Percentiles rank a stretch among this genome's conserved stretches.
Evolutionary conservation across 2,888 invertebrate species (phyloP).

Genomic region (Drosophila infuscata): DNA sequence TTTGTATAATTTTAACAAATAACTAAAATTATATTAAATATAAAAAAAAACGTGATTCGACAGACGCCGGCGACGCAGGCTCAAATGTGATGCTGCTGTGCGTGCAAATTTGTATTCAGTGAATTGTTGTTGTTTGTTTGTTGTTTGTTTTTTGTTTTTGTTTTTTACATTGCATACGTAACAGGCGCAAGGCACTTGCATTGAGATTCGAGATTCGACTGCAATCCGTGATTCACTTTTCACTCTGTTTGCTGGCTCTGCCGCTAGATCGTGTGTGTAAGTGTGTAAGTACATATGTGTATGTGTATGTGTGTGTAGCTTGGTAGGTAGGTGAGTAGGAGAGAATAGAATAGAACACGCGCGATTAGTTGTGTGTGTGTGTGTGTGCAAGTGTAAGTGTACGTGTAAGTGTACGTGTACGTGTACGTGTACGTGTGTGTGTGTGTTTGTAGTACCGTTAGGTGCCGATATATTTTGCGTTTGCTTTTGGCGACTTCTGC

Average conservation of each 20-base stretch:
- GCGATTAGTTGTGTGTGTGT: slow-evolving; percentile 5
- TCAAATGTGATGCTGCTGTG: slow-evolving; percentile 46
- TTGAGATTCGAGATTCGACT: slow-evolving; percentile 25
- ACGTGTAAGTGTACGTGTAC: not conserved
- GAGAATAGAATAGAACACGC: slow-evolving; percentile 7
- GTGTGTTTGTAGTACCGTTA: slow-evolving; percentile 25
- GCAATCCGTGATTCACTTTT: not conserved
- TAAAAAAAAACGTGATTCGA: slow-evolving; percentile 56
- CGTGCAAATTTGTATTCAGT: slow-evolving; percentile 13
- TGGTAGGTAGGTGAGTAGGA: not conserved
- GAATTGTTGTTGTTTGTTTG: not conserved
- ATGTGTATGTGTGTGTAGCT: not conserved
- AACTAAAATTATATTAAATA: slow-evolving; percentile 72
- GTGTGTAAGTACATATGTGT: slow-evolving; percentile 16
- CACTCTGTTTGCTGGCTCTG: slow-evolving; percentile 5
- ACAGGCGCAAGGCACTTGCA: slow-evolving; percentile 40
- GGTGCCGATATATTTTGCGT: slow-evolving; percentile 17
- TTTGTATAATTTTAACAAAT: slow-evolving; percentile 52
- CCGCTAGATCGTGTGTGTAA: slow-evolving; percentile 24
- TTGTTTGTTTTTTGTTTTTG: slow-evolving; percentile 3
- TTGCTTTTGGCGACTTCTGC: slow-evolving; percentile 16
- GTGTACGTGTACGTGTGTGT: not conserved
- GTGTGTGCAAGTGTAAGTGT: no score
- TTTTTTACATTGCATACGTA: slow-evolving; percentile 34
- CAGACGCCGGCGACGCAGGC: slow-evolving; percentile 53